Percentiles rank a stretch among this genome's conserved stretches.
Evolutionary conservation across 2,888 invertebrate species (phyloP).

Genomic region (Ichneumon xanthorius): DNA sequence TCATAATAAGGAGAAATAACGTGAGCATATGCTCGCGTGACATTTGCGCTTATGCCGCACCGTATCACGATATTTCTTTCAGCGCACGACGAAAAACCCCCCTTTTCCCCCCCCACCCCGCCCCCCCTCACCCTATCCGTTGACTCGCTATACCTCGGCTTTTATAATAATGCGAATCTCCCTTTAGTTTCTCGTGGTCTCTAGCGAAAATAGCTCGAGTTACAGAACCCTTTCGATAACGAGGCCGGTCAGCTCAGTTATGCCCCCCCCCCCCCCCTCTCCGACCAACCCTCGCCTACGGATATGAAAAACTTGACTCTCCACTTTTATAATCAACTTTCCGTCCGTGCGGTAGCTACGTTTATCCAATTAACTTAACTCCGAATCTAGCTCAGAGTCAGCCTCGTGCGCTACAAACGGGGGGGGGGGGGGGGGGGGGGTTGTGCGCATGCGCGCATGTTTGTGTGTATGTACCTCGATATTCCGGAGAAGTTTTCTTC

Average conservation of each 20-base stretch:
- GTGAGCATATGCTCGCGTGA: conserved; percentile 68
- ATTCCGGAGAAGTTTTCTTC: not conserved
- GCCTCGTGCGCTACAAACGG: conserved; percentile 31
- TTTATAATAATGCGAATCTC: conserved; percentile 71
- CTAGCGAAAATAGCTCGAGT: conserved; percentile 67
- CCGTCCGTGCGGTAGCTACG: conserved; percentile 60
- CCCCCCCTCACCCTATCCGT: conserved; percentile 20
- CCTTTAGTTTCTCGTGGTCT: conserved; percentile 67
- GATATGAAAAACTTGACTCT: conserved; percentile 71
- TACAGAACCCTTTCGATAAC: conserved; percentile 69
- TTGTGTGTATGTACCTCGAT: not conserved
- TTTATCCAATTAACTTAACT: conserved; percentile 70
- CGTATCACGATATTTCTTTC: conserved; percentile 82
- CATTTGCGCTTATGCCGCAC: conserved; percentile 76
- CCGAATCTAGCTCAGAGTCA: conserved; percentile 60
- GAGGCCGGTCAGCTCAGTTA: conserved; percentile 62
- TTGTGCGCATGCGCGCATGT: not conserved
- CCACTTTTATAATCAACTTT: conserved; percentile 68
- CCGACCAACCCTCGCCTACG: conserved; percentile 51
- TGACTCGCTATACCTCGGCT: conserved; percentile 40
- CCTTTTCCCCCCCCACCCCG: conserved; percentile 50
- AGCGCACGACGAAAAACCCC: conserved; percentile 30
- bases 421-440: too few relatives aligned
- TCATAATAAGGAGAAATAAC: conserved; percentile 72
- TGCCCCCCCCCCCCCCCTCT: conserved; percentile 43